These are phyloP conservation scores for Amblyjoppa fuscipennis DNA, from an alignment of 2,888 invertebrate genomes.

Conservation along the genomic window DNA sequence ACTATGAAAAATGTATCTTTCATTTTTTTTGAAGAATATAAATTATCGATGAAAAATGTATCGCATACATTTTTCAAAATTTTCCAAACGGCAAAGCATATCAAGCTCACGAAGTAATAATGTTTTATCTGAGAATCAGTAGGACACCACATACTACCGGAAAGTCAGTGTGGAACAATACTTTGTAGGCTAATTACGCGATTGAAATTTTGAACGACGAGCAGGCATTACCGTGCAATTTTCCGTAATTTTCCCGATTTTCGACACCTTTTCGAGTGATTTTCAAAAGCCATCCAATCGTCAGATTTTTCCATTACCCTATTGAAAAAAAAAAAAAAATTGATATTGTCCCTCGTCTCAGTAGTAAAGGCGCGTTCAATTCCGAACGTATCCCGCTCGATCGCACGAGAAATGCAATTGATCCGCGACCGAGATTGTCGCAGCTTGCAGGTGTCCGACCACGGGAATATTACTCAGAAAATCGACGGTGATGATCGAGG, in stretches of 20 bases:
- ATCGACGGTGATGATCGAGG: constrained; percentile 12
- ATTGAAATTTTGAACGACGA: constrained; percentile 20
- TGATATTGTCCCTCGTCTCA: constrained; percentile 26
- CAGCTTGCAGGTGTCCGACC: neutral
- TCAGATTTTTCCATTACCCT: neutral
- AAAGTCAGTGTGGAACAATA: constrained; percentile 16
- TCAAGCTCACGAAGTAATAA: neutral
- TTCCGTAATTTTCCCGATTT: neutral
- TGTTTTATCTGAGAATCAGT: neutral
- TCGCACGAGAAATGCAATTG: neutral
- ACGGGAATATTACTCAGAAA: neutral
- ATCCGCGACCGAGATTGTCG: neutral
- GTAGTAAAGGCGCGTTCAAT: constrained; percentile 12
- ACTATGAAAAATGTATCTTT: constrained; percentile 4
- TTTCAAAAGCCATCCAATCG: neutral
- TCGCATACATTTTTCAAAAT: constrained; percentile 3
- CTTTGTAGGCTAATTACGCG: constrained; percentile 16
- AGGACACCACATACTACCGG: neutral
- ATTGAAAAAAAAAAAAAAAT: constrained; percentile 1
- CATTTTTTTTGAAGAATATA: neutral
- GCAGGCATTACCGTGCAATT: neutral
- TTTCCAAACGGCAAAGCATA: neutral
- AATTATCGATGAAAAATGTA: constrained; percentile 14
- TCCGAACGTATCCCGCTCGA: constrained; percentile 4
- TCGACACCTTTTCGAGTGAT: neutral